A percentile compares a stretch with the other conserved stretches of the same genome.
Evolutionary conservation across 2,797 vertebrate species (phyloP).

Genomic region (Acridotheres tristis): DNA sequence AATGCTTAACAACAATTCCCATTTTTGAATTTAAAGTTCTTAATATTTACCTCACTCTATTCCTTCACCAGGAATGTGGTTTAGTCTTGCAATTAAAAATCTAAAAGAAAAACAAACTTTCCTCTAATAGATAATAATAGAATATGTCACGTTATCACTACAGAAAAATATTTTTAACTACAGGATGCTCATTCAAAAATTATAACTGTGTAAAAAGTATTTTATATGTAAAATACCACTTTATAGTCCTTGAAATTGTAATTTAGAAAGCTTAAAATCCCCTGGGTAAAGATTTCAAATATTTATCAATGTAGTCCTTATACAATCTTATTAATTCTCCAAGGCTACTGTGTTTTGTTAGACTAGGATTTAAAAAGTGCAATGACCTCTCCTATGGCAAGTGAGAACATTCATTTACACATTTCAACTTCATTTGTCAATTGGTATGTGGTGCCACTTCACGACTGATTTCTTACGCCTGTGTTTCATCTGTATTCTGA

Average conservation of each 20-base stretch:
- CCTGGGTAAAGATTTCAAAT: conserved; percentile 10
- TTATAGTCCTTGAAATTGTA: conserved; percentile 15
- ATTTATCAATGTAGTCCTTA: background rate
- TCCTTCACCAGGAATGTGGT: background rate
- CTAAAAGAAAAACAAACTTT: background rate
- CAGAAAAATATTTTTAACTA: background rate
- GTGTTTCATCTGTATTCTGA: background rate
- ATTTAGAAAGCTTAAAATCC: conserved; percentile 56
- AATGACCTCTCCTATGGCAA: background rate
- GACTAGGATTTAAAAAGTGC: background rate
- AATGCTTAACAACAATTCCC: background rate
- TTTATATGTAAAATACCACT: background rate
- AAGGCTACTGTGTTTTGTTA: background rate
- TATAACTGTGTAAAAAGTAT: background rate
- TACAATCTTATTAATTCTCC: background rate
- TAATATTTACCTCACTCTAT: background rate
- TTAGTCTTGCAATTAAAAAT: background rate
- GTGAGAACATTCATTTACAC: background rate
- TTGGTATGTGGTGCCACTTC: background rate
- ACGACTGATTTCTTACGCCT: background rate
- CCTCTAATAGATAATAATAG: background rate
- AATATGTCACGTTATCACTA: background rate
- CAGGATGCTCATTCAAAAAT: background rate
- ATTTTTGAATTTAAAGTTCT: background rate
- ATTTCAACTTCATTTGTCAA: background rate